Conservation (phyloP, 2,113 vertebrate genomes). For the Bagarius yarrelli region DNA sequence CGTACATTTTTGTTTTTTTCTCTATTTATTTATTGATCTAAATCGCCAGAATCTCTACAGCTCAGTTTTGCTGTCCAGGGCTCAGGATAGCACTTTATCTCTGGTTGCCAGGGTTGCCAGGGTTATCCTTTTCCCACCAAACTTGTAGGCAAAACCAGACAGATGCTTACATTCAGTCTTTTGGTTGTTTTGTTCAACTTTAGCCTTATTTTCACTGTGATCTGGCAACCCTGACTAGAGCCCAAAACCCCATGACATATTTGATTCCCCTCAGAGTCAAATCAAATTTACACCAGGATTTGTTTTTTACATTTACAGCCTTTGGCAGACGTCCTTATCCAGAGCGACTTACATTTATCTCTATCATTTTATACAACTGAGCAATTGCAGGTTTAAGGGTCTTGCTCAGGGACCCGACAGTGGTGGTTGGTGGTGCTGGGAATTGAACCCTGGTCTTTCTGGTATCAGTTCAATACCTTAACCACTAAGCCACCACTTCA, state of each 20-base stretch:
- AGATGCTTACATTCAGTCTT: neutral
- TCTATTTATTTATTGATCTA: neutral
- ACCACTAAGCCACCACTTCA: no score
- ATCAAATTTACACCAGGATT: neutral
- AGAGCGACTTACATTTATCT: no score
- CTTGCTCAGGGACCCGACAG: neutral
- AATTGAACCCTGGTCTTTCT: no score
- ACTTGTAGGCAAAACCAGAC: neutral
- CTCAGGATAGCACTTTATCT: neutral
- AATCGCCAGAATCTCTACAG: neutral
- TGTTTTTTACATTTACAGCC: no score
- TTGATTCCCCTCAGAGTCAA: neutral
- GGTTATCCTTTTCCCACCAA: neutral
- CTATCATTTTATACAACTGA: no score
- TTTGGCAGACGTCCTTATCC: no score
- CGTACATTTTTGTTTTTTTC: neutral
- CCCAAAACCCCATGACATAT: neutral
- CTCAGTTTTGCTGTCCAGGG: neutral
- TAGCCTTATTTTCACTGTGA: neutral
- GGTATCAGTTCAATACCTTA: no score
- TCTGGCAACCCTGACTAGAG: conserved; percentile 1
- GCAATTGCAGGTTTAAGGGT: neutral
- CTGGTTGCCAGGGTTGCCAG: neutral
- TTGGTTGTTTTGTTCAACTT: neutral
- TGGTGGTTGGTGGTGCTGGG: no score